Conservation (phyloP, 2,888 invertebrate genomes). For the Frankliniella fusca region DNA sequence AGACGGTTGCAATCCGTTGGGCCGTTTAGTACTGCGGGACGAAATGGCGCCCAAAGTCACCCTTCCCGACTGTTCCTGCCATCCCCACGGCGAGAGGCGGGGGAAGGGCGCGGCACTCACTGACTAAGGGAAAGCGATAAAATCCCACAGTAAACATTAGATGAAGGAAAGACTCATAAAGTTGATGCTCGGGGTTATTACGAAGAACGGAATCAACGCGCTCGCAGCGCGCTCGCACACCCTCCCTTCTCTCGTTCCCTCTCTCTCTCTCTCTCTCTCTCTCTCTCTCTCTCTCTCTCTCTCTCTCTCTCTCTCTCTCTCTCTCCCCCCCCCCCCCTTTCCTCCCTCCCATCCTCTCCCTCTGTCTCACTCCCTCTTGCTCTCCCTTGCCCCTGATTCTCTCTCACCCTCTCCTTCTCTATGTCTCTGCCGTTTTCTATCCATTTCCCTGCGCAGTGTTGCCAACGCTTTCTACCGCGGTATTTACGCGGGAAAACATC, state of each 20-base stretch:
- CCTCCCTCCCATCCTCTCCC: neutral
- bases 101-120: neutral
- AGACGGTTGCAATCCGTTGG: neutral
- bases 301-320: neutral
- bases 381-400: neutral
- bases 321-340: neutral
- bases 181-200: conserved; percentile 24
- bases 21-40: neutral
- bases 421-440: neutral
- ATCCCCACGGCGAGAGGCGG: neutral
- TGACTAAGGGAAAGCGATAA: conserved; percentile 24
- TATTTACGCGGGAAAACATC: neutral
- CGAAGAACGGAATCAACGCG: conserved; percentile 22
- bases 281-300: neutral
- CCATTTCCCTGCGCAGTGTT: neutral
- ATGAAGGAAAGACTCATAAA: conserved; percentile 26
- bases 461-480: neutral
- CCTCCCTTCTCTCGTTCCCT: neutral
- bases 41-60: neutral
- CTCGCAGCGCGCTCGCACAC: neutral
- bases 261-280: neutral
- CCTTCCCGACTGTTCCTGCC: neutral
- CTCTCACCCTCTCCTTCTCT: too few species aligned
- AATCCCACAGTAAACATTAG: conserved; percentile 26
- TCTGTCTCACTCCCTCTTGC: neutral